Percentiles rank a stretch among this genome's conserved stretches.
These are phyloP conservation scores for Dromas ardeola DNA, from an alignment of 2,113 vertebrate genomes.

Conservation along the genomic window DNA sequence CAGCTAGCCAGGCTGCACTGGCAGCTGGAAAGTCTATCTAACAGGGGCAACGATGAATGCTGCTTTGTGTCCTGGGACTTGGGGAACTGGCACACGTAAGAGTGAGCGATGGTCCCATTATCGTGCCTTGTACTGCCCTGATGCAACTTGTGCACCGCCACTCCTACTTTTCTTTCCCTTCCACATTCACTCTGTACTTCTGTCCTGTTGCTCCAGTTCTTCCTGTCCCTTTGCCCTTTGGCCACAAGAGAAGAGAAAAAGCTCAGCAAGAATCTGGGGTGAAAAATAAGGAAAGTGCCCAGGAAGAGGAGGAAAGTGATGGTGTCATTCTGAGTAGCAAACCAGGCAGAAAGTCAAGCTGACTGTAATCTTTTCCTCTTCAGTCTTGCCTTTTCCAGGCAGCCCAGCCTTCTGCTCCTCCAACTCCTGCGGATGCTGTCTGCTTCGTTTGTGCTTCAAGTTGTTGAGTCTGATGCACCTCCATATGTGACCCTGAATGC, in stretches of 20 bases:
- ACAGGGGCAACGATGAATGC: neutral
- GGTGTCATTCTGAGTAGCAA: neutral
- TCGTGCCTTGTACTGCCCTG: neutral
- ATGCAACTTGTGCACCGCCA: neutral
- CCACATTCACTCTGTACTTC: neutral
- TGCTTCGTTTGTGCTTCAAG: fast-evolving
- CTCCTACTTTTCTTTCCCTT: neutral
- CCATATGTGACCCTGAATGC: neutral
- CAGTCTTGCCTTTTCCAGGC: neutral
- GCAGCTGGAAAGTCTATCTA: neutral
- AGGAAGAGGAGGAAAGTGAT: neutral
- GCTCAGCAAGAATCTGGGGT: neutral
- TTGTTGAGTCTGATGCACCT: neutral
- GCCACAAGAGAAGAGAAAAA: neutral
- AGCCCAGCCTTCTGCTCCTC: neutral
- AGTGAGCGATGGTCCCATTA: neutral
- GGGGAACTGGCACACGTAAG: neutral
- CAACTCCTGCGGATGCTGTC: neutral
- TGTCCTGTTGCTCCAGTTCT: neutral
- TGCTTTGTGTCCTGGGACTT: neutral
- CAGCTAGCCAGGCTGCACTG: neutral
- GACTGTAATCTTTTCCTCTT: neutral
- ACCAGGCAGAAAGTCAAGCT: neutral
- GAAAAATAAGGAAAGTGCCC: neutral
- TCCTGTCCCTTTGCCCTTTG: neutral